phyloP scores from a whole-genome alignment of 1,140 invertebrate genomes.

The Drosophila guanche region DNA sequence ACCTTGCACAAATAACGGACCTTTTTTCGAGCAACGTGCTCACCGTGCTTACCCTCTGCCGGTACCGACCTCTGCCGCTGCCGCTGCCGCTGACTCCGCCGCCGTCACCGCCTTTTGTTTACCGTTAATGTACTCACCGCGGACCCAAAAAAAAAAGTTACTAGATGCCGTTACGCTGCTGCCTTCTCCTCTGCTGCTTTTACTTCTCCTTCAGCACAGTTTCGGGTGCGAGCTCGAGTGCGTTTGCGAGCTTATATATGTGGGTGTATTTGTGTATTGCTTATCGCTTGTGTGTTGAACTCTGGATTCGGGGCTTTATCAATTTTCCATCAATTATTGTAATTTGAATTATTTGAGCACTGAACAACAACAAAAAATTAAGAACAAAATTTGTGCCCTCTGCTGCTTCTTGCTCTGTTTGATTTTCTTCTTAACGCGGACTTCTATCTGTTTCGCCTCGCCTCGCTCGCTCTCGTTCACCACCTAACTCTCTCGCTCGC shows the following conservation, averaged over 20 bases:
- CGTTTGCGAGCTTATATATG: background rate
- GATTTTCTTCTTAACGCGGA: slow-evolving; percentile 18
- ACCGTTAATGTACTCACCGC: slow-evolving; percentile 63
- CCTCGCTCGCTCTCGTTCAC: slow-evolving; percentile 29
- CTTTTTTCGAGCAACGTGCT: too few relatives aligned
- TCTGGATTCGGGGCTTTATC: slow-evolving; percentile 23
- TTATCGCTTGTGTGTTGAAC: slow-evolving; percentile 7
- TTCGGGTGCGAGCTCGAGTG: too few relatives aligned
- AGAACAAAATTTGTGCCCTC: slow-evolving; percentile 28
- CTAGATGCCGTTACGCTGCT: slow-evolving; percentile 19
- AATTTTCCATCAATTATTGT: slow-evolving; percentile 41
- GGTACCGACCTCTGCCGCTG: too few relatives aligned
- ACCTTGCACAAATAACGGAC: too few relatives aligned
- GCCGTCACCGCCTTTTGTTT: slow-evolving; percentile 54
- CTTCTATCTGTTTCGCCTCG: slow-evolving; percentile 19
- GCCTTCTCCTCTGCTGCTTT: background rate
- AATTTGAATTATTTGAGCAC: slow-evolving; percentile 14
- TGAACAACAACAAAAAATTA: slow-evolving; percentile 47
- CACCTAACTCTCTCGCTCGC: slow-evolving; percentile 4
- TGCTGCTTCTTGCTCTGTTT: slow-evolving; percentile 8
- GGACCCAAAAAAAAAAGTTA: slow-evolving; percentile 46
- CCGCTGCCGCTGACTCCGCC: background rate
- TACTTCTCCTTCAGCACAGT: background rate
- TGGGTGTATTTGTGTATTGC: slow-evolving; percentile 24
- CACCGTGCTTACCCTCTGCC: too few relatives aligned